Evolutionary conservation across 2,113 vertebrate species (phyloP), one percentile per base, ranked within the genome.

Genomic region (Pipa parva): DNA sequence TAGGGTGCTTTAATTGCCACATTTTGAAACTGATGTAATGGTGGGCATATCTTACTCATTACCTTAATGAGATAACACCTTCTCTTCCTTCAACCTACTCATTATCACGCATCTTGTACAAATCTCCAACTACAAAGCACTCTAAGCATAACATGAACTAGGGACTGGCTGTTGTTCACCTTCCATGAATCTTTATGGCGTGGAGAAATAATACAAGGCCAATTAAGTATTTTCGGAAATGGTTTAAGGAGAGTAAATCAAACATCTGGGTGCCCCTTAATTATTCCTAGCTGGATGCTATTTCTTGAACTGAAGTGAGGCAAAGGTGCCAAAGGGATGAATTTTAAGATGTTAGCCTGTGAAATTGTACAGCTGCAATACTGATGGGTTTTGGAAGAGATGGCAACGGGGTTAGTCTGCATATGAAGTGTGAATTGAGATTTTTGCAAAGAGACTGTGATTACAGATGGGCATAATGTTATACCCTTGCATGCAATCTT

Each of bases 41-140:
- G 89, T 86, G 84, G 88, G 81, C 81, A 92, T 93, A 89, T 95
- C 92, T 93, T 92, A 92, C 93, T 97, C 93, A 95, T 97, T 95
- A 94, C 91, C 89, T 91, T 97, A 95, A 97, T 95, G 92, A 97
- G 93, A 88, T 94, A 95, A 93, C 91, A 95, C 93, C 91, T 90
- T 88, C 90, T 83, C 84, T 94, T 93, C 90, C 86, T 85, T 92
- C 91, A 92, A 91, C 90, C 82, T 91, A 90, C 92, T 98, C 93
- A 94, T 97, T 95, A 96, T 94, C 92, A 87, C 84, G 83, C 87
- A 86, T 89, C 90, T 92, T 89, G 84, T 88, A 92, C 87, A 84
- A 87, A 87, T 89, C 88, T 81, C n/a, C 79, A 81, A 81, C 82
- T 86, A 87, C 84, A 83, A 89, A 86, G 81, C 85, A 74, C 79